Evolutionary conservation across 2,113 vertebrate genomes (phyloP), one percentile per base, ranked within the genome.

Genomic region (Centropristis striata): DNA sequence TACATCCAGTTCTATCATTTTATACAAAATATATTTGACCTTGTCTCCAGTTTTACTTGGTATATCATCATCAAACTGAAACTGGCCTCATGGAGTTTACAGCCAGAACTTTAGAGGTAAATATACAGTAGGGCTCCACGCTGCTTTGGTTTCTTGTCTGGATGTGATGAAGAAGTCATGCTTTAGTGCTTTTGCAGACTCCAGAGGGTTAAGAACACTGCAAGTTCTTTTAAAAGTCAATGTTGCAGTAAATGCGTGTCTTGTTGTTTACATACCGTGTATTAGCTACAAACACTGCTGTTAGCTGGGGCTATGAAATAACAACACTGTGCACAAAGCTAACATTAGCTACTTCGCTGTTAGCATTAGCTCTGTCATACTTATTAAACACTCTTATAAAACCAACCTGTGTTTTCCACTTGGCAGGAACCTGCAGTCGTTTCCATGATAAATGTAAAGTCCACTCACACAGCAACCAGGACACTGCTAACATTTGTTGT

Each of bases 321-420:
- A 75, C 42, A 5, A 41, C 16, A 8, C 7, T 5, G 1, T 10
- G 3, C 5, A 12, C 3, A 3, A 5, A 32, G 32, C 32, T 32
- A 32, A 32, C 32, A 32, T 32, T 2, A 55, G 28, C 13, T 18
- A 13, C 6, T 6, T 16, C 0, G 1, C 25, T 3, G 16, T 11
- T 46, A n/a, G n/a, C n/a, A 59, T 27, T 53, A 11, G 57, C 10
- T 11, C n/a, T n/a, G n/a, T 12, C 9, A 42, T 0, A 47, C 21
- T 8, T 3, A 8, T 4, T 1, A 4, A 20, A 39, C 20, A 16
- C 4, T 18, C 0, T 0, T 14, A 18, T n/a, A n/a, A 53, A 61
- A 88, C 88, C 2, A 37, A 91, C 88, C 88, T 75, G 88, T 63
- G 65, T 78, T 86, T 51, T 78, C 80, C 58, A 64, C n/a, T 9